Conservation (phyloP, 2,797 vertebrate species). For the Chrysocyon brachyurus region DNA sequence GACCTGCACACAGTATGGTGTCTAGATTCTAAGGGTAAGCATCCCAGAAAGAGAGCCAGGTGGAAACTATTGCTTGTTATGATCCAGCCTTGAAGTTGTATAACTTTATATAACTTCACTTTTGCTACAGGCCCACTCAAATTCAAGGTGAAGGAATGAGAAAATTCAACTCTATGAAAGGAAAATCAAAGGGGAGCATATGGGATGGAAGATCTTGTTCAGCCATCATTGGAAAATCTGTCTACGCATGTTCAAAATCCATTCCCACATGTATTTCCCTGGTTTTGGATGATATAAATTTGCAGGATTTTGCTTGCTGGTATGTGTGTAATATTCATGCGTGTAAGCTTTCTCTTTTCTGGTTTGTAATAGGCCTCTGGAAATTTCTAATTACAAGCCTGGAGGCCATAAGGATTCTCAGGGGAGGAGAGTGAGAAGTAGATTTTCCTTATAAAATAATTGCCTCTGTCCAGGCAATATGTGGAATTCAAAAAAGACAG, state of each 20-base stretch:
- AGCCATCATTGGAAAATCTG: background rate
- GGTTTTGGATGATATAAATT: background rate
- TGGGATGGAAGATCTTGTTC: background rate
- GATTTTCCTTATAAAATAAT: conserved; percentile 25
- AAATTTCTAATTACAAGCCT: background rate
- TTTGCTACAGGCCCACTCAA: background rate
- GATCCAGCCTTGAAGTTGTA: background rate
- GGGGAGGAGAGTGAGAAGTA: background rate
- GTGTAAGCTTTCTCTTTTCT: background rate
- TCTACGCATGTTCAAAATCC: background rate
- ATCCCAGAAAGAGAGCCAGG: background rate
- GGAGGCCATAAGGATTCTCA: background rate
- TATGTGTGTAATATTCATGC: background rate
- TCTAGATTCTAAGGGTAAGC: background rate
- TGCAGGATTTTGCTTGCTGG: background rate
- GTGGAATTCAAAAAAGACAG: conserved; percentile 23
- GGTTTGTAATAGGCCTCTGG: background rate
- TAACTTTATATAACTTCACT: background rate
- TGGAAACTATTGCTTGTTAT: background rate
- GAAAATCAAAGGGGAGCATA: background rate
- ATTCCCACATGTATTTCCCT: background rate
- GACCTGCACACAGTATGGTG: background rate
- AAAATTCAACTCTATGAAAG: background rate
- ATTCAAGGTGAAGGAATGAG: background rate
- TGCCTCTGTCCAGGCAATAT: background rate